Evolutionary conservation across 2,113 vertebrate species (phyloP).

Genomic region (Anseranas semipalmata): DNA sequence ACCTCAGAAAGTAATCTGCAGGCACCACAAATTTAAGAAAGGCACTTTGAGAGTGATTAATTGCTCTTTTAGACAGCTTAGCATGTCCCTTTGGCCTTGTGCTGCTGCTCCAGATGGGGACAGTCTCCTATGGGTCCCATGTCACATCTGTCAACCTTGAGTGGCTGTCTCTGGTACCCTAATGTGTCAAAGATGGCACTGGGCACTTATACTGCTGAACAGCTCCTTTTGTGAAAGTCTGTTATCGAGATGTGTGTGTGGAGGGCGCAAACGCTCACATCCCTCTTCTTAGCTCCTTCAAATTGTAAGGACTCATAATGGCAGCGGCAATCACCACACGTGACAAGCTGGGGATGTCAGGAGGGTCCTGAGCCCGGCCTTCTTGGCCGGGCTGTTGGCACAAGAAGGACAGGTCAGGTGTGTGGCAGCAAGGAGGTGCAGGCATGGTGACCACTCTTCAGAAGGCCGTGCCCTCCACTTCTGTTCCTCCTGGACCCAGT

Average conservation of each 20-base stretch:
- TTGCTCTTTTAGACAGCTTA: not conserved
- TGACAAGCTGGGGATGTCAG: no score
- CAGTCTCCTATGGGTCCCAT: fast-evolving
- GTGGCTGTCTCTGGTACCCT: not conserved
- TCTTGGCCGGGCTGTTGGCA: no score
- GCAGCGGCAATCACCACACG: no score
- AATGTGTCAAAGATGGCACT: fast-evolving
- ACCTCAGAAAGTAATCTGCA: not conserved
- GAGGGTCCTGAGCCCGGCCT: no score
- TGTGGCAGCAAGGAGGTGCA: no score
- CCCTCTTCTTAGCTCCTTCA: not conserved
- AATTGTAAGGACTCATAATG: not conserved
- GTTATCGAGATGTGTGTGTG: not conserved
- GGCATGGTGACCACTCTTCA: no score
- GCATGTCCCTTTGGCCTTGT: not conserved
- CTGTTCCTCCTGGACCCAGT: no score
- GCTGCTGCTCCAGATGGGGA: not conserved
- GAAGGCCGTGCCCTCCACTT: no score
- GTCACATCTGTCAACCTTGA: not conserved
- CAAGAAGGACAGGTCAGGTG: no score
- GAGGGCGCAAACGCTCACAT: not conserved
- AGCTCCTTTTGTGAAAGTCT: not conserved
- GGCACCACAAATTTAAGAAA: not conserved
- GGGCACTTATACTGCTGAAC: not conserved
- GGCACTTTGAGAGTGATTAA: not conserved